Conservation (phyloP, 2,797 vertebrate genomes). For the Emys orbicularis region DNA sequence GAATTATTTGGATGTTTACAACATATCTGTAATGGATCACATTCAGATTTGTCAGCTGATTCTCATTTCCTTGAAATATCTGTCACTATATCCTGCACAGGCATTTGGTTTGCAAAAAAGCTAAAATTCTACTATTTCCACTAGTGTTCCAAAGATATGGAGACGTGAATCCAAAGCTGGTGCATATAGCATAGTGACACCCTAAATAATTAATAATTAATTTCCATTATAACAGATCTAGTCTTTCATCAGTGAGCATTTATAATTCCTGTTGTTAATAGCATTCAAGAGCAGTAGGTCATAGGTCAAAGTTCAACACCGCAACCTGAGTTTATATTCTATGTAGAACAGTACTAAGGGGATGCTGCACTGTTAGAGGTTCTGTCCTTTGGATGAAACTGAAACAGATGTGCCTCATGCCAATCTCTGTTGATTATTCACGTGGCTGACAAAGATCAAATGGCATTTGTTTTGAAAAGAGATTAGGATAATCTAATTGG, state of each 20-base stretch:
- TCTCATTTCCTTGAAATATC: slow-evolving; percentile 38
- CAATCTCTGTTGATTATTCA: accelerated
- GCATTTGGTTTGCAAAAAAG: background rate
- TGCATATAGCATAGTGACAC: background rate
- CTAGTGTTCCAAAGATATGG: background rate
- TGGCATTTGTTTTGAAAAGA: background rate
- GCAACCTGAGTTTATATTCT: background rate
- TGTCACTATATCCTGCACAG: background rate
- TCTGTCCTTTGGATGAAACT: background rate
- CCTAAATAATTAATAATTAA: background rate
- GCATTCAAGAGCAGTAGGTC: background rate
- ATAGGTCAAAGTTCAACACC: background rate
- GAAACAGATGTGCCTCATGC: background rate
- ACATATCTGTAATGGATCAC: background rate
- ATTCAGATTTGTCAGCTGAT: slow-evolving; percentile 32
- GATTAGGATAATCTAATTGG: background rate
- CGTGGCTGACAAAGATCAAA: background rate
- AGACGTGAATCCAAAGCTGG: background rate
- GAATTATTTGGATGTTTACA: slow-evolving; percentile 35
- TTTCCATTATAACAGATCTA: background rate
- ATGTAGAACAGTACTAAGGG: background rate
- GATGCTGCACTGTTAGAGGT: background rate
- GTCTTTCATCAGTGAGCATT: background rate
- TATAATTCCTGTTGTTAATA: background rate
- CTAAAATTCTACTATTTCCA: background rate